Evolutionary conservation across 1,140 invertebrate genomes (phyloP).

Genomic region (Caenorhabditis inopinata): DNA sequence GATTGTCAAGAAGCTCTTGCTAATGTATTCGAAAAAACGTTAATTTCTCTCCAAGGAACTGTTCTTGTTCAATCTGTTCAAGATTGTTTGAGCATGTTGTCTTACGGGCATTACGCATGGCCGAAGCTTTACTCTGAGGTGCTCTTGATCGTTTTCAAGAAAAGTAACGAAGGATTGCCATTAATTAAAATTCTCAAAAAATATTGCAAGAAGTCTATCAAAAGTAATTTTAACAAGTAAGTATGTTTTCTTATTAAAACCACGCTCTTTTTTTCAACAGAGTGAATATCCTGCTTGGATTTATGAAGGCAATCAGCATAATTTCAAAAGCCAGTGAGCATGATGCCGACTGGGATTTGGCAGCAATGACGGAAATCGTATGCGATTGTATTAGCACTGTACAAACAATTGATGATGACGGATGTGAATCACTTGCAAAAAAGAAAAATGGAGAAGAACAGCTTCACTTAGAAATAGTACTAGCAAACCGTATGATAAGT

Average conservation of each 20-base stretch:
- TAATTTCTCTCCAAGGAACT: neutral
- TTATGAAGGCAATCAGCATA: neutral
- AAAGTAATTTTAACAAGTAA: neutral
- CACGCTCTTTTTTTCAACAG: neutral
- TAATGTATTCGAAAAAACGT: neutral
- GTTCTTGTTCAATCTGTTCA: conserved; percentile 1
- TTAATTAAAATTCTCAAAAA: neutral
- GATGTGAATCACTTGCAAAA: neutral
- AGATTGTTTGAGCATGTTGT: conserved; percentile 5
- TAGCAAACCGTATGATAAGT: neutral
- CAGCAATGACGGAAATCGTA: neutral
- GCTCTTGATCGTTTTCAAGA: neutral
- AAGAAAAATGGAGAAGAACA: neutral
- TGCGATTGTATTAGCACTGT: neutral
- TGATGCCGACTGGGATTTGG: neutral
- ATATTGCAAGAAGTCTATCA: neutral
- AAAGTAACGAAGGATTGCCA: neutral
- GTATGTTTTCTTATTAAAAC: neutral
- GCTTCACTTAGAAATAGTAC: neutral
- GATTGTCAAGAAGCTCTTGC: neutral
- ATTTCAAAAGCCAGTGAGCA: neutral
- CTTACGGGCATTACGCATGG: neutral
- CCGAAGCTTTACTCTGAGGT: neutral
- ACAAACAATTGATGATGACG: neutral
- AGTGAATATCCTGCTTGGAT: neutral